Base-by-base conservation (phyloP, 30 jellyfish, hydroid and myxozoan genomes). In the Aurelia sp. region DNA sequence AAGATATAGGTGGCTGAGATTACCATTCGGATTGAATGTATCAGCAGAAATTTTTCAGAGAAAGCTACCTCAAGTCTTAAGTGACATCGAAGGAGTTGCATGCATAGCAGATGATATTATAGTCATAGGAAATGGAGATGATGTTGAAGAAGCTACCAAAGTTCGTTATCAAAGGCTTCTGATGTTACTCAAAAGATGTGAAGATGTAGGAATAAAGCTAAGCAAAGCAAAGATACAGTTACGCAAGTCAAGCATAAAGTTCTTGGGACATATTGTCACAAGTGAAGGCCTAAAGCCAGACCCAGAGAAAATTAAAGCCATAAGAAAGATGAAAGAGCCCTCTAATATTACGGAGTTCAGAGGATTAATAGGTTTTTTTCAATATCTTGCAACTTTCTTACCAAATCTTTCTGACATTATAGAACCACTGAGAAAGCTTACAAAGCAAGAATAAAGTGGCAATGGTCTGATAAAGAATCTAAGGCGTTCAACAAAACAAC, bases 351-450 rank as follows among this genome's bases (percentile, higher is more conserved):
- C 74, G 50, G 90, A 60, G 61, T 59, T 87, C 55, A 47, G 88
- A 77, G 81, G 87, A 65, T 77, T 87, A 50, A 27, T 87, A 18
- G 96, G 91, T 33, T 19, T 53, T 35, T 81, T 87, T 30, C 86
- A 88, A 16, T 88, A 70, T 74, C 78, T 67, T 53, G 92, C 78
- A 22, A 88, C 67, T 1, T 77, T 88, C 87, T 27, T 88, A 55
- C 92, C 88, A 5, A 66, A 88, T 20, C 87, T 88, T 27, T 57
- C 91, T n/a, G 82, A 68, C 20, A 78, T 63, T 50, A 69, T 53
- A 15, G 97, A 67, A 71, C 97, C 97, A 17, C 79, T 79, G 89
- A 82, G 78, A 68, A 78, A 85, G 35, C 83, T 85, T 21, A 85
- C 85, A 73, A 85, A 74, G 87, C 67, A 85, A 57, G 82, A 65